These are phyloP conservation scores for Drosophila chauvacae DNA, from an alignment of 1,140 invertebrate species.

Conservation along the genomic window DNA sequence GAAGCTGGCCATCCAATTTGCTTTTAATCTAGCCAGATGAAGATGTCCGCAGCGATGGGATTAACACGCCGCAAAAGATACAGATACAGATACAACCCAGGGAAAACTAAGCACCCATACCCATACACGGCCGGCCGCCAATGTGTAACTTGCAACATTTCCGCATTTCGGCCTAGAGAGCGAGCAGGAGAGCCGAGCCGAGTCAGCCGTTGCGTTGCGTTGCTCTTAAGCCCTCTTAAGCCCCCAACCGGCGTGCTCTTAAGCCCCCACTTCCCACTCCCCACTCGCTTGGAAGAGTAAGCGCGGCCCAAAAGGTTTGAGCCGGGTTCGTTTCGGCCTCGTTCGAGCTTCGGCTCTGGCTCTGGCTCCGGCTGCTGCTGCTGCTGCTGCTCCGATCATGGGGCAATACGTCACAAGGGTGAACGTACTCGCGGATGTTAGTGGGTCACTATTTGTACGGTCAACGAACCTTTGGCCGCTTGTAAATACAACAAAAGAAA, in stretches of 20 bases:
- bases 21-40: conserved; percentile 68
- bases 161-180: conserved; percentile 56
- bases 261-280: conserved; percentile 35
- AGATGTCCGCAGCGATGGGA: conserved; percentile 69
- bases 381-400: conserved; percentile 71
- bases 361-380: neutral
- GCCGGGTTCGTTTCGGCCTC: conserved; percentile 65
- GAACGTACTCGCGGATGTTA: conserved; percentile 85
- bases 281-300: conserved; percentile 29
- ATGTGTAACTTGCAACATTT: conserved; percentile 72
- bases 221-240: conserved; percentile 55
- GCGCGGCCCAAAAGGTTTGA: conserved; percentile 64
- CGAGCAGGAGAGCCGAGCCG: neutral
- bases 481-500: conserved; percentile 81
- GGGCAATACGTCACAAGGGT: conserved; percentile 84
- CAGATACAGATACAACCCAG: conserved; percentile 21
- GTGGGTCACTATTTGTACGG: conserved; percentile 85
- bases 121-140: conserved; percentile 2
- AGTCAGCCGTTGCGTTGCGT: neutral
- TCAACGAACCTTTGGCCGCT: conserved; percentile 84
- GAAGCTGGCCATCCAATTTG: conserved; percentile 53
- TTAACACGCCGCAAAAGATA: conserved; percentile 45
- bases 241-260: conserved; percentile 40
- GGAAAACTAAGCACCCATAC: conserved; percentile 9
- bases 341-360: conserved; percentile 34